Conservation (phyloP, 1,140 invertebrate genomes). For the Drosophila rhopaloa region DNA sequence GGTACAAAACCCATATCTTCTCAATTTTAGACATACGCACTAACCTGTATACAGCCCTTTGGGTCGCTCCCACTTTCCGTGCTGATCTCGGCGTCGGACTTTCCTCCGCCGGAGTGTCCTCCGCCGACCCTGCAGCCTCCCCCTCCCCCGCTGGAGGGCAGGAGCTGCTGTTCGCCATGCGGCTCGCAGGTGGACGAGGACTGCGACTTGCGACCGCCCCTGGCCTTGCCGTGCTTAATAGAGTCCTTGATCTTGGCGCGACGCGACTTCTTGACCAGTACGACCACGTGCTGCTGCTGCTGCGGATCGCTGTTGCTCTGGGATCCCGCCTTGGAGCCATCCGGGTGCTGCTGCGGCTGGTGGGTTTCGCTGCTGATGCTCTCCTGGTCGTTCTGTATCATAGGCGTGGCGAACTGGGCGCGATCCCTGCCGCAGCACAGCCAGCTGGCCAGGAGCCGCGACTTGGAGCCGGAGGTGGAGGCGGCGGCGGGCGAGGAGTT, state of each 20-base stretch:
- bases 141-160: constrained; percentile 41
- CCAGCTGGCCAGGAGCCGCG: constrained; percentile 51
- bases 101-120: constrained; percentile 38
- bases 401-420: constrained; percentile 77
- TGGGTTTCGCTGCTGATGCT: constrained; percentile 92
- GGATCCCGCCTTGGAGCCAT: constrained; percentile 13
- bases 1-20: neutral
- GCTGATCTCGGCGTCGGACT: constrained; percentile 74
- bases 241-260: constrained; percentile 83
- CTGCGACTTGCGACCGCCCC: constrained; percentile 68
- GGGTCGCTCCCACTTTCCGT: constrained; percentile 75
- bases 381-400: constrained; percentile 86
- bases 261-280: constrained; percentile 85
- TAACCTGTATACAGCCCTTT: constrained; percentile 71
- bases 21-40: neutral
- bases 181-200: constrained; percentile 61
- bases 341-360: constrained; percentile 77
- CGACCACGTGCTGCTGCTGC: constrained; percentile 77
- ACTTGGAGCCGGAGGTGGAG: constrained; percentile 45
- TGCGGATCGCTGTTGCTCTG: constrained; percentile 35
- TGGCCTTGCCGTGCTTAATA: constrained; percentile 79
- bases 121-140: constrained; percentile 10
- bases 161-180: constrained; percentile 66
- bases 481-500: constrained; percentile 47
- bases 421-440: constrained; percentile 84